A percentile compares a stretch with the other conserved stretches of the same genome.
These are phyloP conservation scores for Parauchenoglanis ngamensis DNA, from an alignment of 2,797 vertebrate genomes.

Conservation along the genomic window DNA sequence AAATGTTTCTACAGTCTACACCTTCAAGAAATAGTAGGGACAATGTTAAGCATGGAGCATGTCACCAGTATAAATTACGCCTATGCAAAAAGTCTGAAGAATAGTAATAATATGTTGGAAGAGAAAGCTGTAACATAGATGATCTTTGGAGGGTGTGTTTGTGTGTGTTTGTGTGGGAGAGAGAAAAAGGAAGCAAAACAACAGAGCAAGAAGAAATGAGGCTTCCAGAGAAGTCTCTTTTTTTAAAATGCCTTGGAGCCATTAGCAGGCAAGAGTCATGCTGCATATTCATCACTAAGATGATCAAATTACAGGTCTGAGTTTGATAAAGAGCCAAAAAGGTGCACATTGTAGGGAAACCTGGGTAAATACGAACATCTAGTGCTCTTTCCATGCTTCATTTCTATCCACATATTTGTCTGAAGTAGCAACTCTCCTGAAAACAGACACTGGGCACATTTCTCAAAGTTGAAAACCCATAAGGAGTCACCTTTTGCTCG, in stretches of 20 bases:
- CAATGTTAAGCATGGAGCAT: background rate
- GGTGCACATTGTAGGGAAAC: background rate
- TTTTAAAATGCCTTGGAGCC: background rate
- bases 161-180: conserved; percentile 2
- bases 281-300: conserved; percentile 40
- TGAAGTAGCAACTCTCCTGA: background rate
- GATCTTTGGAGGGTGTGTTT: background rate
- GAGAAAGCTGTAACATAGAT: background rate
- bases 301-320: conserved; percentile 36
- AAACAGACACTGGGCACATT: background rate
- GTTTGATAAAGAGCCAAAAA: conserved; percentile 22
- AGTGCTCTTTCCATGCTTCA: background rate
- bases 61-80: background rate
- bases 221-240: background rate
- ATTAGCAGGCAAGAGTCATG: background rate
- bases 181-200: conserved; percentile 10
- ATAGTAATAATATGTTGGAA: background rate
- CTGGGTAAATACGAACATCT: background rate
- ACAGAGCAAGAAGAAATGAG: background rate
- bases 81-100: background rate
- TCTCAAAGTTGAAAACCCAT: background rate
- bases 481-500: conserved; percentile 87
- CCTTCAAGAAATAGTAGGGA: background rate
- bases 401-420: background rate
- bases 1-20: background rate